Base-by-base conservation (phyloP, 30 jellyfish, hydroid and myxozoan genomes). In the Aurelia aurita complex sp. Pacific region DNA sequence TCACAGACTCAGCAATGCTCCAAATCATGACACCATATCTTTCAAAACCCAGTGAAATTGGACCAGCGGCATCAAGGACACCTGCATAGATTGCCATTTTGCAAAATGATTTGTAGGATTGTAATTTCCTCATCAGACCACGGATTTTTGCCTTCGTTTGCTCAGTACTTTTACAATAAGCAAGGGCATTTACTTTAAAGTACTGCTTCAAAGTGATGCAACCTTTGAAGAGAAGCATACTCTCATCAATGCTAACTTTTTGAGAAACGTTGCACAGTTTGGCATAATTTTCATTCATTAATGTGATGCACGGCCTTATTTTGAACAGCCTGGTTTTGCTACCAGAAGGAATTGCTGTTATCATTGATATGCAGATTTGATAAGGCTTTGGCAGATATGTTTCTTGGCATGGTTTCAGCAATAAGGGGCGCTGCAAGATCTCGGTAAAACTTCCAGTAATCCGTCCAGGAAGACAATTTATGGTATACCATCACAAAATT, bases 201-300 rank as follows among this genome's bases (percentile, higher is more conserved):
- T 80, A 86, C 76, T 87, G 97, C 61, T 91, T 91, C 73, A 91
- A 43, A 35, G 98, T 79, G 69, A 91, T 79, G 63, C 97, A 38
- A 5, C 94, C 97, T 75, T 90, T 85, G 90, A 91, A 79, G 64
- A 79, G 85, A 23, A 85, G 79, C 97, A 91, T 91, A 76, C 91
- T 79, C 70, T 91, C 88, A 66, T 86, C 98, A 79, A 91, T 69
- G 81, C 97, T 86, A 51, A 91, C 69, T n/a, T 2, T 51, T 69
- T 19, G 60, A 29, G 97, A 64, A 46, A 86, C 75, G 74, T 55
- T 87, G 87, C 79, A 91, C 76, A 91, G 62, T 69, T 79, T 85
- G 60, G 77, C 52, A 76, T 36, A 86, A 64, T 79, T 77, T 29
- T 75, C 73, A 67, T 91, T 86, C 90, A 86, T 59, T 59, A 67